Evolutionary conservation across 30 jellyfish, hydroid and myxozoan species (phyloP).

Genomic region (Pseudorhiza aurosa): DNA sequence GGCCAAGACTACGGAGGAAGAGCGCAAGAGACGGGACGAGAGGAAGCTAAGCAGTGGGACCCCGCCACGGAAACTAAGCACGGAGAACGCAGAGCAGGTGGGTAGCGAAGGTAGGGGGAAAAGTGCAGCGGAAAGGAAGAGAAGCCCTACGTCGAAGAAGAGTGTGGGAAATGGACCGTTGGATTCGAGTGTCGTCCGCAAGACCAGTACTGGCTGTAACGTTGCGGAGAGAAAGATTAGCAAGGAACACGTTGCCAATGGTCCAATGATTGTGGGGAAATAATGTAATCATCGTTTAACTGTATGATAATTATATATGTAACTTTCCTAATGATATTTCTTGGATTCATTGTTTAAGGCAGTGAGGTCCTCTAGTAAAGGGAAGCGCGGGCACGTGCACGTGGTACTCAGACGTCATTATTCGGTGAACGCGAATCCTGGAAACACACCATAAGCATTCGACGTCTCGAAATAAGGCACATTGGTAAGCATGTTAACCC

Average conservation of each 20-base stretch:
- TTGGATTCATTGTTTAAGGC: background rate
- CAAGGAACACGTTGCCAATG: conserved; percentile 62
- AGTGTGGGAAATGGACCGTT: conserved; percentile 41
- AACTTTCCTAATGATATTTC: background rate
- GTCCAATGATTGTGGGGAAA: conserved; percentile 64
- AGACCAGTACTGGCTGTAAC: conserved; percentile 61
- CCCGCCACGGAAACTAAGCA: conserved; percentile 62
- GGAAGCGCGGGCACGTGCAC: too few species aligned
- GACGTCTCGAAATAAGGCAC: too few species aligned
- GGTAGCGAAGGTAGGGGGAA: background rate
- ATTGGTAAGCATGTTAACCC: too few species aligned
- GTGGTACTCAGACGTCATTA: too few species aligned
- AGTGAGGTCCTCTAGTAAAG: too few species aligned
- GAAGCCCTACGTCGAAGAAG: conserved; percentile 27
- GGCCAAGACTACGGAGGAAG: conserved; percentile 92
- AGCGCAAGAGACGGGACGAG: conserved; percentile 79
- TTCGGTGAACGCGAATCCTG: too few species aligned
- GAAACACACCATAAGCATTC: too few species aligned
- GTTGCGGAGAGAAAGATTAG: conserved; percentile 68
- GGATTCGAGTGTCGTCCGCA: conserved; percentile 44
- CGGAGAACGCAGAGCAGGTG: conserved; percentile 26
- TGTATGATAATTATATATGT: too few species aligned
- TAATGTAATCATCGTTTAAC: background rate
- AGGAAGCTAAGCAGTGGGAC: conserved; percentile 24
- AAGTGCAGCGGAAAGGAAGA: conserved; percentile 39